Evolutionary conservation across 2,797 vertebrate species (phyloP).

Genomic region (Pseudocheirus occidentalis): DNA sequence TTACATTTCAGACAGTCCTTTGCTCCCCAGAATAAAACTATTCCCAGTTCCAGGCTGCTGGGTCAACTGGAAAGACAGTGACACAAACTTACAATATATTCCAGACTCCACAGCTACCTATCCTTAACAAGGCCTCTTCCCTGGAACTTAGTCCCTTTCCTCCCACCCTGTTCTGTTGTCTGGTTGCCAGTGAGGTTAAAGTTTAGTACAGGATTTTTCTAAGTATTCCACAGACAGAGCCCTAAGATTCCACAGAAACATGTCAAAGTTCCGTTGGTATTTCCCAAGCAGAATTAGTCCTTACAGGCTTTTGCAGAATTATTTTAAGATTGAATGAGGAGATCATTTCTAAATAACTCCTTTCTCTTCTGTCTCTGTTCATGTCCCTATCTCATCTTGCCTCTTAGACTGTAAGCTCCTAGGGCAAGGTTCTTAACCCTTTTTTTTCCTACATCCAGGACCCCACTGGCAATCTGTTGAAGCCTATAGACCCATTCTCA

Average conservation of each 20-base stretch:
- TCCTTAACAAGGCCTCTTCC: neutral
- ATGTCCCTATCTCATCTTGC: neutral
- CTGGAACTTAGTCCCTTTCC: neutral
- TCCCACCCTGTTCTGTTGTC: neutral
- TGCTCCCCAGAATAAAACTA: neutral
- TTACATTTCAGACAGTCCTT: neutral
- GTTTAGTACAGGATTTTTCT: neutral
- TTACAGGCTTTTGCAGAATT: neutral
- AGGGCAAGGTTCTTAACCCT: neutral
- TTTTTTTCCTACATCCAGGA: neutral
- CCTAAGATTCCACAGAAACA: neutral
- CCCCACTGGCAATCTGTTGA: neutral
- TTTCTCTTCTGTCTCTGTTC: constrained; percentile 8
- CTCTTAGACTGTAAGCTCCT: neutral
- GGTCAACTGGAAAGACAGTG: neutral
- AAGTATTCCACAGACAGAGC: neutral
- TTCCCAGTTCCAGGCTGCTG: neutral
- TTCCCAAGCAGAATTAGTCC: neutral
- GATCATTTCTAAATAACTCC: constrained; percentile 55
- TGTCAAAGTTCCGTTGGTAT: neutral
- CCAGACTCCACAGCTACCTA: neutral
- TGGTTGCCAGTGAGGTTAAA: neutral
- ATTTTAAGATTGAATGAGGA: constrained; percentile 38
- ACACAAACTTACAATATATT: neutral
- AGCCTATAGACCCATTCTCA: neutral